Conservation (phyloP, 2,113 vertebrate genomes). For the Hypomesus transpacificus region DNA sequence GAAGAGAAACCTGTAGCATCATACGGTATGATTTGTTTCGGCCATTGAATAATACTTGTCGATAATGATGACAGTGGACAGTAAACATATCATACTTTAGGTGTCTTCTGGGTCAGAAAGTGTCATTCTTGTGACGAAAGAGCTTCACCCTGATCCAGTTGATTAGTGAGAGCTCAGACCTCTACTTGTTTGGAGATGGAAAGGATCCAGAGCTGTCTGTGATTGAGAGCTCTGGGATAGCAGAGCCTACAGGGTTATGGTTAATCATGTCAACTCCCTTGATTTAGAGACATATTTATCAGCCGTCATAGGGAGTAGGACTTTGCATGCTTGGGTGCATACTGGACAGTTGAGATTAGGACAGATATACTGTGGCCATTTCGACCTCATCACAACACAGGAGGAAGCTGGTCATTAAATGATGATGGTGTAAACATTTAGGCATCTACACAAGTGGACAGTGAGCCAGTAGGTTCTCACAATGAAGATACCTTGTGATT, state of each 20-base stretch:
- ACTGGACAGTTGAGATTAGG: conserved; percentile 11
- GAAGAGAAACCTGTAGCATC: background rate
- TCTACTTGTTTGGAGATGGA: background rate
- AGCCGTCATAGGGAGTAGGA: conserved; percentile 40
- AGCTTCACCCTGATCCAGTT: background rate
- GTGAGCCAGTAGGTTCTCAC: background rate
- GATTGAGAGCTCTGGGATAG: conserved; percentile 39
- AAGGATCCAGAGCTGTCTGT: conserved; percentile 11
- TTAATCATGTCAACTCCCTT: conserved; percentile 47
- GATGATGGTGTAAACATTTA: background rate
- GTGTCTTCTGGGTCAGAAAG: background rate
- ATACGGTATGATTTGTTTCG: background rate
- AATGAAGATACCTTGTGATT: conserved; percentile 1
- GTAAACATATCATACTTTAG: conserved; percentile 8
- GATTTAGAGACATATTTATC: conserved; percentile 46
- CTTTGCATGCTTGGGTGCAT: conserved; percentile 18
- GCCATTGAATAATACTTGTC: conserved; percentile 14
- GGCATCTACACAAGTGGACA: background rate
- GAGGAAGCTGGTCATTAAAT: background rate
- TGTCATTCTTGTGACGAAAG: background rate
- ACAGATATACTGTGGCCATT: conserved; percentile 8
- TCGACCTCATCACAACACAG: conserved; percentile 11
- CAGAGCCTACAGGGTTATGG: conserved; percentile 40
- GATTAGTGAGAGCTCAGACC: background rate
- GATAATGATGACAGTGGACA: conserved; percentile 24